Base-by-base conservation (phyloP, 2,888 invertebrate genomes). In the Plagodis pulveraria region DNA sequence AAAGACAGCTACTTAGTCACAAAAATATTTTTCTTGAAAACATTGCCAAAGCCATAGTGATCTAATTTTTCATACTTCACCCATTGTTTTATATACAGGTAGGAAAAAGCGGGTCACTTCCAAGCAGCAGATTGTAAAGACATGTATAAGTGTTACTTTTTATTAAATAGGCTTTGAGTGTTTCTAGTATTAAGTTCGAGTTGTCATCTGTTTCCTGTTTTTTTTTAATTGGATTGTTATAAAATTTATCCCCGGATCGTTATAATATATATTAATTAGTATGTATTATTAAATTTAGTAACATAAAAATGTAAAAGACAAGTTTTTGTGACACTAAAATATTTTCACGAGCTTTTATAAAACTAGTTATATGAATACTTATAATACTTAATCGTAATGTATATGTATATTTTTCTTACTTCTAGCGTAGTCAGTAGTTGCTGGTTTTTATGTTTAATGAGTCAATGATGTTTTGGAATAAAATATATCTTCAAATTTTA, bases 351-450 rank as follows among this genome's bases (percentile, higher is more conserved):
- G 91, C 91, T 91, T 91, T 89, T 83, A 83, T 84, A 88, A 82
- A 84, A 85, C 86, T 88, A 87, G 85, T 88, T 59, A 6, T 60
- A 60, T 48, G 41, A 86, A 74, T 77, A 79, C 78, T 70, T 70
- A 80, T 66, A 66, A 67, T 74, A 84, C 66, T 66, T 66, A 66
- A 67, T 74, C 85, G 66, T 66, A 67, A 67, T 75, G 86, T 69
- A 66, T 73, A 69, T 77, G 86, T 91, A 89, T 91, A 91, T 91
- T 91, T 91, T 91, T 91, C 87, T 87, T 91, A 91, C 89, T 86
- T 82, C 76, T 89, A 90, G 84, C 72, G 86, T 71, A 62, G 73
- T 84, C 70, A 69, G 56, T 76, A 80, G 78, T 74, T 75, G 72
- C 79, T 22, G 70, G 77, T 65, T 33, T 43, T 59, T 62, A 51